A percentile compares a stretch with the other conserved stretches of the same genome.
These are phyloP conservation scores for Menidia beryllina DNA, from an alignment of 2,113 vertebrate genomes.

Conservation along the genomic window DNA sequence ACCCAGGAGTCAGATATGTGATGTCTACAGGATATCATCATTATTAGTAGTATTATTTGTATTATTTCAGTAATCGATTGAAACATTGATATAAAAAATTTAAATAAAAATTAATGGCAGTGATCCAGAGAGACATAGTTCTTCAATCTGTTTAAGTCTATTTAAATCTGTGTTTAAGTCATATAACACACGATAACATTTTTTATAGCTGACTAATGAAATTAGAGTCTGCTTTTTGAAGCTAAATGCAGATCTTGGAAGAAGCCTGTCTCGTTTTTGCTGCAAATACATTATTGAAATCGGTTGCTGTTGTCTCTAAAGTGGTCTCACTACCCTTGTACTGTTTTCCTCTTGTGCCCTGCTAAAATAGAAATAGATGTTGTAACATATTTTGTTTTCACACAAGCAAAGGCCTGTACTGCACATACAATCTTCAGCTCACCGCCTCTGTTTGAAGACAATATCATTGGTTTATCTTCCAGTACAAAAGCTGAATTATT, in stretches of 20 bases:
- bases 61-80: constrained; percentile 24
- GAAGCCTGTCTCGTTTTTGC: constrained; percentile 31
- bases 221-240: constrained; percentile 50
- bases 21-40: neutral
- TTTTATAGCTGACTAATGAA: constrained; percentile 59
- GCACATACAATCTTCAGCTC: constrained; percentile 4
- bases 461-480: neutral
- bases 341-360: constrained; percentile 32
- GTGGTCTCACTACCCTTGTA: constrained; percentile 42
- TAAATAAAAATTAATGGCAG: constrained; percentile 42
- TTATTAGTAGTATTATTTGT: no score
- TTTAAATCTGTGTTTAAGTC: no score
- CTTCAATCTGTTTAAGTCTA: constrained; percentile 51
- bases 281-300: constrained; percentile 71
- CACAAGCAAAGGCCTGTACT: constrained; percentile 3
- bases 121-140: constrained; percentile 26
- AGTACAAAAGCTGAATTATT: neutral
- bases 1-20: neutral
- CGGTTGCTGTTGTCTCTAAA: constrained; percentile 54
- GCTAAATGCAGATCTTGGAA: constrained; percentile 62
- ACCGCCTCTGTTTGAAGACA: constrained; percentile 11
- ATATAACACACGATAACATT: constrained; percentile 46
- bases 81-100: constrained; percentile 27
- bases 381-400: constrained; percentile 47
- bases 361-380: constrained; percentile 42